Percentiles rank a stretch among this genome's conserved stretches.
These are phyloP conservation scores for Parnassius mnemosyne DNA, from an alignment of 2,888 invertebrate genomes.

Conservation along the genomic window DNA sequence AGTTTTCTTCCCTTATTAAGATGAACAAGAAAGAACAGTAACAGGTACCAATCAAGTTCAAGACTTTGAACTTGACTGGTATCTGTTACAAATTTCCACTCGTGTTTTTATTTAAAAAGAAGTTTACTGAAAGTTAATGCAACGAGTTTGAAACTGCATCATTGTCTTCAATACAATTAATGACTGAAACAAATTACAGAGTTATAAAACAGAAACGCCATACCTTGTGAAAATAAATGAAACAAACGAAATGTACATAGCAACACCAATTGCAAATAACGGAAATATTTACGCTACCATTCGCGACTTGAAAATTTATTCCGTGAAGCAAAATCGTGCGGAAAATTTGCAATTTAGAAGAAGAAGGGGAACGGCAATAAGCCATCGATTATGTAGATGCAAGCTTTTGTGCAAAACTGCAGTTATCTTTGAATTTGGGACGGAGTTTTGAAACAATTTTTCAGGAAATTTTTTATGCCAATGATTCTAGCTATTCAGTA, in stretches of 20 bases:
- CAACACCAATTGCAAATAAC: conserved; percentile 54
- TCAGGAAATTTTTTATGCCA: conserved; percentile 60
- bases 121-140: no score
- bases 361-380: conserved; percentile 78
- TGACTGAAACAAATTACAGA: conserved; percentile 10
- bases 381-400: conserved; percentile 79
- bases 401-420: conserved; percentile 70
- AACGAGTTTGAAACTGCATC: no score
- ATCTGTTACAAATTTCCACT: no score
- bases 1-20: no score
- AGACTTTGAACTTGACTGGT: no score
- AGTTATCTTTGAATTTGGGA: conserved; percentile 72
- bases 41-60: no score
- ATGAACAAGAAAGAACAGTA: no score
- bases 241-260: conserved; percentile 38
- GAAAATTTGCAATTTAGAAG: conserved; percentile 80
- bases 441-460: conserved; percentile 66
- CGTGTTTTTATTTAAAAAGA: no score
- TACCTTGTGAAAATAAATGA: conserved; percentile 38
- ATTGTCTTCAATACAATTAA: neutral
- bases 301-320: conserved; percentile 74
- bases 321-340: conserved; percentile 73
- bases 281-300: conserved; percentile 63
- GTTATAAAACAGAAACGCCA: conserved; percentile 3
- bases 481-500: conserved; percentile 44